These are phyloP conservation scores for Sesamia nonagrioides DNA, from an alignment of 1,140 invertebrate species.

Conservation along the genomic window DNA sequence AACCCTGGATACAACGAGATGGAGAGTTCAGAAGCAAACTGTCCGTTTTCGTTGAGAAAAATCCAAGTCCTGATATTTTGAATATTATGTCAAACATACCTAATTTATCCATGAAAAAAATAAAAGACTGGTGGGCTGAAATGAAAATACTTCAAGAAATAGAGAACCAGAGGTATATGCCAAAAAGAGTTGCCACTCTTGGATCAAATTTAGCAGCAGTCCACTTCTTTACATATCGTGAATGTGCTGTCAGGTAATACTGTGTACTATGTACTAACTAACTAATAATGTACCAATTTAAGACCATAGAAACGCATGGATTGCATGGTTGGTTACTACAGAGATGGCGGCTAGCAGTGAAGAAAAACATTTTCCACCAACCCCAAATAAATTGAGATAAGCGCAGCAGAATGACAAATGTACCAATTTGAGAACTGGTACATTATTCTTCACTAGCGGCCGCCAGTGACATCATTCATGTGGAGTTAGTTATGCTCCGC, in stretches of 20 bases:
- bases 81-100: slow-evolving; percentile 71
- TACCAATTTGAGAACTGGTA: too few species aligned
- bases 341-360: too few species aligned
- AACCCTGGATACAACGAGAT: slow-evolving; percentile 75
- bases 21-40: slow-evolving; percentile 79
- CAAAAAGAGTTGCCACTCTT: slow-evolving; percentile 70
- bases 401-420: too few species aligned
- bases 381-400: too few species aligned
- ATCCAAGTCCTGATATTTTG: slow-evolving; percentile 74
- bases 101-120: slow-evolving; percentile 63
- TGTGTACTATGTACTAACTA: neutral
- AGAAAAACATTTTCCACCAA: too few species aligned
- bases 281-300: too few species aligned
- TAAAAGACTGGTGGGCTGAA: slow-evolving; percentile 74
- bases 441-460: too few species aligned
- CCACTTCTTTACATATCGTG: slow-evolving; percentile 79
- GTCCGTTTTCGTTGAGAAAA: slow-evolving; percentile 77
- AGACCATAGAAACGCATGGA: too few species aligned
- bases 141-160: slow-evolving; percentile 81
- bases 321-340: too few species aligned
- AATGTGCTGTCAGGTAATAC: slow-evolving; percentile 73
- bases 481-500: too few species aligned
- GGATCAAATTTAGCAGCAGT: slow-evolving; percentile 80
- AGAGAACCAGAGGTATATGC: slow-evolving; percentile 75
- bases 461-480: too few species aligned